phyloP scores from a whole-genome alignment of 2,113 vertebrate genomes.

The Okapia johnstoni region DNA sequence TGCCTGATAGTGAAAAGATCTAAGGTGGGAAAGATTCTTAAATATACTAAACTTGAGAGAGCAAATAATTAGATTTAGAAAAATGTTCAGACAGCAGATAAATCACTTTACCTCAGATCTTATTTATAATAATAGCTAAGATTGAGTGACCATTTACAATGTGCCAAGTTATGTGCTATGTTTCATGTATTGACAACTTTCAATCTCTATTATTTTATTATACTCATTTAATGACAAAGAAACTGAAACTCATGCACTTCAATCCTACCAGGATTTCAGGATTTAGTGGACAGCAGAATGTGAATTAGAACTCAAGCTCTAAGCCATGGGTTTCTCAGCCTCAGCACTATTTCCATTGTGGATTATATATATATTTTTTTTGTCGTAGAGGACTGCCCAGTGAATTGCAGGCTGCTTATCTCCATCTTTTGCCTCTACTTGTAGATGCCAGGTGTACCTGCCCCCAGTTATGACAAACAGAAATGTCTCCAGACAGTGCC shows the following conservation, averaged over 20 bases:
- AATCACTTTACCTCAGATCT: neutral
- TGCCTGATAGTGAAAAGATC: neutral
- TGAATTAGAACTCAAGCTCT: neutral
- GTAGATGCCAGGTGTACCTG: neutral
- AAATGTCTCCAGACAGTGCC: neutral
- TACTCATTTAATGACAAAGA: neutral
- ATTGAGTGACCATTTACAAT: neutral
- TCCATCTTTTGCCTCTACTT: neutral
- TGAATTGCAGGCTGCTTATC: neutral
- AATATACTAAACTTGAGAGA: neutral
- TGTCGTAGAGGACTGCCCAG: neutral
- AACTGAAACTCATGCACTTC: neutral
- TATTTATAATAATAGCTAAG: neutral
- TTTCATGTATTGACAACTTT: neutral
- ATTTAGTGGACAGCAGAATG: neutral
- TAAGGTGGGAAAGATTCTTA: neutral
- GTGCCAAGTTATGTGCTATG: neutral
- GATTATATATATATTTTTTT: neutral
- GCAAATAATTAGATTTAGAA: neutral
- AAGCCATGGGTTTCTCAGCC: neutral
- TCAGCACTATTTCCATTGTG: neutral
- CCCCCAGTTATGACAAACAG: neutral
- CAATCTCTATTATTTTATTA: neutral
- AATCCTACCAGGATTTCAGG: neutral
- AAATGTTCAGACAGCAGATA: neutral